Conservation (phyloP, 2,113 vertebrate species). For the Ursus arctos region DNA sequence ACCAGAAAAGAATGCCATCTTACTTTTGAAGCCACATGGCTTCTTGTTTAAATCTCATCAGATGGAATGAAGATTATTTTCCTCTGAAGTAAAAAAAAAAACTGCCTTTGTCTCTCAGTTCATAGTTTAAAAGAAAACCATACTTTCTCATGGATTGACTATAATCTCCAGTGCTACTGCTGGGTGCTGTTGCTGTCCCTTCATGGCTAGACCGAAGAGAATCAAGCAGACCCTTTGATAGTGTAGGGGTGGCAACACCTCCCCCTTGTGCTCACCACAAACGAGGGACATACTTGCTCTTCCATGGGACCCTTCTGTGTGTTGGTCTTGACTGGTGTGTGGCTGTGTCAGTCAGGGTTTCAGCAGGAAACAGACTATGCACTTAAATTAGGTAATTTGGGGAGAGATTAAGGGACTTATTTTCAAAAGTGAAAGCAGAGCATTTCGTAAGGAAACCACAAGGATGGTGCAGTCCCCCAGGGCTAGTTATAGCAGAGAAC, state of each 20-base stretch:
- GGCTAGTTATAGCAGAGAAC: neutral
- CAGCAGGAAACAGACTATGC: neutral
- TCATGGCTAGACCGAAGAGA: neutral
- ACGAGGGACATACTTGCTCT: neutral
- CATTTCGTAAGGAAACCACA: neutral
- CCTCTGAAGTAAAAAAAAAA: neutral
- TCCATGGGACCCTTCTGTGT: neutral
- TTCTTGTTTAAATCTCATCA: constrained; percentile 4
- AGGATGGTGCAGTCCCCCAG: neutral
- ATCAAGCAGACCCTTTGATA: neutral
- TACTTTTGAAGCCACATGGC: neutral
- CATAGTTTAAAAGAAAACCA: neutral
- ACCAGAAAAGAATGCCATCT: neutral
- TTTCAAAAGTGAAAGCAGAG: neutral
- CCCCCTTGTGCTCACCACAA: too few species aligned
- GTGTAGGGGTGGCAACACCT: too few species aligned
- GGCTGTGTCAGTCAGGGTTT: neutral
- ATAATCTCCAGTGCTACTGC: neutral
- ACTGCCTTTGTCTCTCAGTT: neutral
- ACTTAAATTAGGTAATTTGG: neutral
- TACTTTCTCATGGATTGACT: neutral
- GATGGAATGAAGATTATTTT: neutral
- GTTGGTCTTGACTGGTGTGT: neutral
- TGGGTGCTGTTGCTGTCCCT: neutral
- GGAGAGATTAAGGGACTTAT: neutral